Evolutionary conservation across 2,888 invertebrate species (phyloP).

Genomic region (Sphaerophoria rueppellii): DNA sequence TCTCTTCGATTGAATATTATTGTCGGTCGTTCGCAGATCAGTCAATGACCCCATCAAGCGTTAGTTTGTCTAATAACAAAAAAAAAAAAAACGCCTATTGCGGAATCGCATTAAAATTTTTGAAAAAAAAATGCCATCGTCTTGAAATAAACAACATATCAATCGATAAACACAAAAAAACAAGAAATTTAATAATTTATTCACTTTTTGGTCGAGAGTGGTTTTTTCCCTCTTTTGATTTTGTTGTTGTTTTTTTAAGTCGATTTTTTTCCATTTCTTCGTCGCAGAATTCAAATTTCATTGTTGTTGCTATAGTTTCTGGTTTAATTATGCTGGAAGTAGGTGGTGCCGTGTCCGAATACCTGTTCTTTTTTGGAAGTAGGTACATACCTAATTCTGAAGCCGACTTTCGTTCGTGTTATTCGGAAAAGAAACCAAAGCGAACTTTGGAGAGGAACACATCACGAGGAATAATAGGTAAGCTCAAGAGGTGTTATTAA

Average conservation of each 20-base stretch:
- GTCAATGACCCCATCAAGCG: slow-evolving; percentile 64
- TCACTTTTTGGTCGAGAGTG: slow-evolving; percentile 60
- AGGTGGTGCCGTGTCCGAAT: slow-evolving; percentile 73
- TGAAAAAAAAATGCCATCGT: slow-evolving; percentile 63
- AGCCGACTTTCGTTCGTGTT: slow-evolving; percentile 64
- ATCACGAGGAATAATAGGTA: slow-evolving; percentile 66
- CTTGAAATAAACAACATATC: slow-evolving; percentile 59
- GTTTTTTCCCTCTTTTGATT: slow-evolving; percentile 66
- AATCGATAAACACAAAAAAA: slow-evolving; percentile 66
- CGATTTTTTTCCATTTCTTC: slow-evolving; percentile 64
- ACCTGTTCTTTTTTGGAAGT: slow-evolving; percentile 56
- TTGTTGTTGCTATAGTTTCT: slow-evolving; percentile 60
- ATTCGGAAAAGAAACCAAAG: slow-evolving; percentile 61
- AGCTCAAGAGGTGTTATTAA: slow-evolving; percentile 73
- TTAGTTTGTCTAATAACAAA: slow-evolving; percentile 60
- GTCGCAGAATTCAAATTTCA: slow-evolving; percentile 55
- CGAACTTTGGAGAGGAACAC: neutral
- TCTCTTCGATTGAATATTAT: slow-evolving; percentile 27
- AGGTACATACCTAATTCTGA: slow-evolving; percentile 49
- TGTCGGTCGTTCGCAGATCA: neutral
- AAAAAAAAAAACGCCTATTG: slow-evolving; percentile 52
- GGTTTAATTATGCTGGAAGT: slow-evolving; percentile 72
- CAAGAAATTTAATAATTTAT: slow-evolving; percentile 69
- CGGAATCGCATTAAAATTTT: slow-evolving; percentile 65
- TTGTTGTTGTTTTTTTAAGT: slow-evolving; percentile 44